Evolutionary conservation across 2,113 vertebrate species (phyloP), one percentile per base, ranked within the genome.

Genomic region (Oryzias javanicus): DNA sequence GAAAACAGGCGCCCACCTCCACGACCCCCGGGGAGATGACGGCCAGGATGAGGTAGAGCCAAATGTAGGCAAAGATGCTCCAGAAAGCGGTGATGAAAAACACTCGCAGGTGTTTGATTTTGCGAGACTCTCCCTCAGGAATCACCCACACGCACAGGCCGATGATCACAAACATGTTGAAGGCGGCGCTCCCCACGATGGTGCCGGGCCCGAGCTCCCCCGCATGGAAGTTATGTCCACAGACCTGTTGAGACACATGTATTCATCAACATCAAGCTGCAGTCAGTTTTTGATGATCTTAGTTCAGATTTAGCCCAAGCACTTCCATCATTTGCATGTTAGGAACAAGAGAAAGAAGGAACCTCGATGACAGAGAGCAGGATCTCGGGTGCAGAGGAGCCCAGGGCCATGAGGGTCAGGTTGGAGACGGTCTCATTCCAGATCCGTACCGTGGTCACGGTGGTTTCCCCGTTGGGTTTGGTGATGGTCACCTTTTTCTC

Each of bases 381-480:
- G 78, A 98, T 98, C 86, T 98, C 96, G 0, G 96, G 96, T 0
- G 96, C 96, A 0, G 96, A 98, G 0, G 96, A 98, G 4, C 96
- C 96, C 79, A 98, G 41, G 0, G 96, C 96, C 96, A 98, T 98
- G 49, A 98, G 81, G 0, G 96, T 98, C 18, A 98, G 92, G 86
- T 98, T 98, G 86, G 96, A 98, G 1, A 98, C 95, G 0, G 96
- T 98, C 90, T 98, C 96, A 0, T 98, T 98, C 96, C 96, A 98
- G 87, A 98, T 91, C 41, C 95, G 90, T 2, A 98, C 95, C 0
- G 93, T 96, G 5, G 90, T 92, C 4, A 96, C 87, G 1, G 92
- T 94, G 18, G 91, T 95, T 79, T 97, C 96, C 0, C 96, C 96
- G 0, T 95, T 94, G 55, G 94, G 88, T 15, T 95, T 94, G 59